phyloP scores from a whole-genome alignment of 2,797 vertebrate genomes.

The Tolypeutes matacus region DNA sequence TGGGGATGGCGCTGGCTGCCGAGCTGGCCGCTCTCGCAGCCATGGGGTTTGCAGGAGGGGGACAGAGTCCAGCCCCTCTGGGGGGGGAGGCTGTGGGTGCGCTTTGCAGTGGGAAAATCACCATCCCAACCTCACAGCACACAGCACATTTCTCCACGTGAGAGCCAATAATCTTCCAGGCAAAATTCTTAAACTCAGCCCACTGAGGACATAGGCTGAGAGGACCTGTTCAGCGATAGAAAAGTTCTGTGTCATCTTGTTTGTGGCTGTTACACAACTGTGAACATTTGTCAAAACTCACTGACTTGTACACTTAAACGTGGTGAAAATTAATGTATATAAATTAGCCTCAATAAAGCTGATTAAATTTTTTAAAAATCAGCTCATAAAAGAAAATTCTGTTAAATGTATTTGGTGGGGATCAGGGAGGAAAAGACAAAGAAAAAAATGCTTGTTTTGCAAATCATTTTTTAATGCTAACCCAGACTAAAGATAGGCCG shows the following conservation, averaged over 20 bases:
- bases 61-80: no score
- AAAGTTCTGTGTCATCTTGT: neutral
- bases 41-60: neutral
- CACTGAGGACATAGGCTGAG: neutral
- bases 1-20: neutral
- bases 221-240: neutral
- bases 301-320: neutral
- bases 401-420: neutral
- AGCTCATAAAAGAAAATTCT: neutral
- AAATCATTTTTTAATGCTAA: constrained; percentile 18
- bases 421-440: neutral
- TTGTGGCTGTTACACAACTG: neutral
- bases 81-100: neutral
- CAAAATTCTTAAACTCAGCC: neutral
- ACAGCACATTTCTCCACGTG: neutral
- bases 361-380: neutral
- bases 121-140: neutral
- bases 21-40: neutral
- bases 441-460: neutral
- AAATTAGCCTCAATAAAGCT: neutral
- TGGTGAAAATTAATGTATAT: neutral
- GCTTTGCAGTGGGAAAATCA: neutral
- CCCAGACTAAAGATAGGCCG: neutral
- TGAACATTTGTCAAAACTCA: neutral
- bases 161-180: neutral